Evolutionary conservation across 2,888 invertebrate species (phyloP).

Genomic region (Agrilus biguttatus): DNA sequence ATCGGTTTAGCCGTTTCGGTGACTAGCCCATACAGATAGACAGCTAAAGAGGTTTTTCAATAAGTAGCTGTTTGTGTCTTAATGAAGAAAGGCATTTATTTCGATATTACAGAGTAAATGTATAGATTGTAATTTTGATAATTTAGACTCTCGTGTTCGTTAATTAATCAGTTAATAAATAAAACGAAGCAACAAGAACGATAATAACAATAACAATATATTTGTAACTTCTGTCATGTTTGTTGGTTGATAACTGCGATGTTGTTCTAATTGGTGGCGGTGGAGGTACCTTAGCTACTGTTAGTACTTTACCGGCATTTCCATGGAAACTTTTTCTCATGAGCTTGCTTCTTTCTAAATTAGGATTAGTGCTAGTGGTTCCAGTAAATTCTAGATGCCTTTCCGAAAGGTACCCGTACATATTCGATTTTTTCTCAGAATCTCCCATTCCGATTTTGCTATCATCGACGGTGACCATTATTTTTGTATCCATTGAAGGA

Average conservation of each 20-base stretch:
- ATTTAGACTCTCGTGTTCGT: too few species aligned
- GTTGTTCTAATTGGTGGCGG: slow-evolving; percentile 77
- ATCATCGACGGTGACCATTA: slow-evolving; percentile 53
- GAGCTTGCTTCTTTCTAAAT: slow-evolving; percentile 69
- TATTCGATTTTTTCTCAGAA: slow-evolving; percentile 39
- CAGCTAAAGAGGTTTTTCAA: too few species aligned
- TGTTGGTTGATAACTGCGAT: slow-evolving; percentile 64
- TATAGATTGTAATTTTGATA: too few species aligned
- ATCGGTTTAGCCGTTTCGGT: too few species aligned
- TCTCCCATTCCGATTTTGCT: slow-evolving; percentile 55
- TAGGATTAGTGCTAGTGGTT: slow-evolving; percentile 52
- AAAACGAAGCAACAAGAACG: too few species aligned
- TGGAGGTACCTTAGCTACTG: slow-evolving; percentile 71
- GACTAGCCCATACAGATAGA: too few species aligned
- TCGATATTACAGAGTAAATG: too few species aligned
- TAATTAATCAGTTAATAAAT: too few species aligned
- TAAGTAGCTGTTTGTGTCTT: too few species aligned
- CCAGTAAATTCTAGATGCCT: slow-evolving; percentile 69
- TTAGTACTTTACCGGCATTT: slow-evolving; percentile 66
- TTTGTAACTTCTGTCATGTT: slow-evolving; percentile 42
- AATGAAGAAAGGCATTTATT: too few species aligned
- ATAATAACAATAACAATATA: too few species aligned
- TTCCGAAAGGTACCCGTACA: slow-evolving; percentile 75
- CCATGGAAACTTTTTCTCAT: slow-evolving; percentile 85
- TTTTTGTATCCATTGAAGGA: slow-evolving; percentile 26